Conservation (phyloP, 2,888 invertebrate species). For the Ferdinandea cuprea region DNA sequence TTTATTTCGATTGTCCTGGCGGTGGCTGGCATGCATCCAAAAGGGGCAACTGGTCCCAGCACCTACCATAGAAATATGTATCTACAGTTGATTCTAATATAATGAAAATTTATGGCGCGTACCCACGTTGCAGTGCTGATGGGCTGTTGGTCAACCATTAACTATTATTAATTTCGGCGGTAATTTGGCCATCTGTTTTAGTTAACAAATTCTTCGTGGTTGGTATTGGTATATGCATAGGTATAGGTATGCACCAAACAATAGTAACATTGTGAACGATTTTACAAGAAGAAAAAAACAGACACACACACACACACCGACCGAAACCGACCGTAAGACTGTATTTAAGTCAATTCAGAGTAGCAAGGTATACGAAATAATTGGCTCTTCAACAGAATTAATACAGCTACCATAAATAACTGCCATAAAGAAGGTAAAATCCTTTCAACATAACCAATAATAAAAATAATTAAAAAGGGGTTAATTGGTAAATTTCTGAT, state of each 20-base stretch:
- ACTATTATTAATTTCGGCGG: constrained; percentile 58
- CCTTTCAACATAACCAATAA: constrained; percentile 39
- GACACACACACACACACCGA: no score
- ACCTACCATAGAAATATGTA: not conserved
- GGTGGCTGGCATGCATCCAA: constrained; percentile 65
- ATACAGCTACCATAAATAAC: constrained; percentile 45
- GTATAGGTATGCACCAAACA: no score
- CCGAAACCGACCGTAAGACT: constrained; percentile 13
- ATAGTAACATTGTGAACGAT: no score
- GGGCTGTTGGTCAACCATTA: constrained; percentile 48
- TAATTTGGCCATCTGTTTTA: constrained; percentile 48
- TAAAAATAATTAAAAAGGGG: constrained; percentile 55
- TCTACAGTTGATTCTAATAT: constrained; percentile 62
- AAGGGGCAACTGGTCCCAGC: constrained; percentile 19
- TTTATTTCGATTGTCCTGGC: constrained; percentile 59
- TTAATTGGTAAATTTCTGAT: constrained; percentile 60
- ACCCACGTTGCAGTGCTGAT: constrained; percentile 27
- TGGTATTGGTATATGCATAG: no score
- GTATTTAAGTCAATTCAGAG: constrained; percentile 16
- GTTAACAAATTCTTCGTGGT: constrained; percentile 29
- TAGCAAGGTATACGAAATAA: not conserved
- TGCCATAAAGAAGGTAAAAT: constrained; percentile 18
- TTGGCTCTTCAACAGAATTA: constrained; percentile 9
- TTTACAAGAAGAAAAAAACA: no score
- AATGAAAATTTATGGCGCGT: constrained; percentile 59